Percentiles rank a stretch among this genome's conserved stretches.
phyloP scores from a whole-genome alignment of 2,797 vertebrate species.

The Molossus molossus region DNA sequence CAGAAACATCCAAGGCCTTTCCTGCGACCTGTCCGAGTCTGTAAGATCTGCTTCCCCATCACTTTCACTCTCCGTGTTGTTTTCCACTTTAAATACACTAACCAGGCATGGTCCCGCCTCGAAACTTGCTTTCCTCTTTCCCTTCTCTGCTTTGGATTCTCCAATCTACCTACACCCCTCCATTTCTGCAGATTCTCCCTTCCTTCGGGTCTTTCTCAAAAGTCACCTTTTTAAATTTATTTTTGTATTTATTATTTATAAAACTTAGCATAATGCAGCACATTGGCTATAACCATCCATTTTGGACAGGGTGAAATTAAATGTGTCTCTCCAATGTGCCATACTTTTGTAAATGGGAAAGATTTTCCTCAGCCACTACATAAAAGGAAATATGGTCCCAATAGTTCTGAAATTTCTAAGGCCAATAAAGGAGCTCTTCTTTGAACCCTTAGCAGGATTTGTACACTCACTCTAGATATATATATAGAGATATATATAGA shows the following conservation, averaged over 20 bases:
- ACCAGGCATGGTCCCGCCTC: neutral
- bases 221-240: neutral
- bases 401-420: neutral
- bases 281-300: neutral
- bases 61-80: neutral
- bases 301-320: neutral
- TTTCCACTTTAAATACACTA: neutral
- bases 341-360: neutral
- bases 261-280: neutral
- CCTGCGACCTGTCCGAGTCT: neutral
- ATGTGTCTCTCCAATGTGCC: neutral
- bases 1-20: neutral
- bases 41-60: neutral
- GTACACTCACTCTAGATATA: neutral
- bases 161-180: neutral
- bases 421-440: neutral
- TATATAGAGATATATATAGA: neutral
- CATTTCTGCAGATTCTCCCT: slow-evolving; percentile 10
- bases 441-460: neutral
- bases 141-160: neutral
- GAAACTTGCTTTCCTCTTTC: neutral
- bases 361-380: neutral
- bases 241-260: neutral
- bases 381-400: neutral
- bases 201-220: neutral